These are phyloP conservation scores for Taeniopygia guttata DNA, from an alignment of 2,797 vertebrate genomes.

Conservation along the genomic window DNA sequence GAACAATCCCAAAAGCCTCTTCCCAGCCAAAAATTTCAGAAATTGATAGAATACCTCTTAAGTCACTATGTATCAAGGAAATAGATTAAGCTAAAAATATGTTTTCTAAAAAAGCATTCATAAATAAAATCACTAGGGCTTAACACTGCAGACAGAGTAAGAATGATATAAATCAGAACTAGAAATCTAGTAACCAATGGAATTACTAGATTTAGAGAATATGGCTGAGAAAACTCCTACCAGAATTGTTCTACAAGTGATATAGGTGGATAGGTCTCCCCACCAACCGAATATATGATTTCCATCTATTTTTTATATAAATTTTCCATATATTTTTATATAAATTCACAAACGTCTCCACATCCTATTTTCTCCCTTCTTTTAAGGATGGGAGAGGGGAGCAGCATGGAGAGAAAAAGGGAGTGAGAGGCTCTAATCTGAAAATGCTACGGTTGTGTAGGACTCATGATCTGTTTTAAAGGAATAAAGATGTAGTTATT, in stretches of 20 bases:
- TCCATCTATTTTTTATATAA: background rate
- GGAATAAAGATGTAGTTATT: background rate
- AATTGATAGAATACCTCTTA: background rate
- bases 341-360: background rate
- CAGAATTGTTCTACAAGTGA: background rate
- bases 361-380: background rate
- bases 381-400: background rate
- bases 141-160: background rate
- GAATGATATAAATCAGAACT: background rate
- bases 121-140: background rate
- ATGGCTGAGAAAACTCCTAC: background rate
- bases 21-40: slow-evolving; percentile 6
- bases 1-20: background rate
- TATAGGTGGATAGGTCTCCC: background rate
- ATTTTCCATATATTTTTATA: background rate
- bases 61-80: background rate
- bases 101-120: background rate
- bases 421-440: background rate
- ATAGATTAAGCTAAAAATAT: background rate
- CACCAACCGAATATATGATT: background rate
- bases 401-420: background rate
- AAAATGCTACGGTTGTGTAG: background rate
- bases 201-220: background rate
- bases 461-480: slow-evolving; percentile 14
- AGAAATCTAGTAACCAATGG: background rate